phyloP scores from a whole-genome alignment of 2,888 invertebrate species.

The Lamellibrachia satsuma region DNA sequence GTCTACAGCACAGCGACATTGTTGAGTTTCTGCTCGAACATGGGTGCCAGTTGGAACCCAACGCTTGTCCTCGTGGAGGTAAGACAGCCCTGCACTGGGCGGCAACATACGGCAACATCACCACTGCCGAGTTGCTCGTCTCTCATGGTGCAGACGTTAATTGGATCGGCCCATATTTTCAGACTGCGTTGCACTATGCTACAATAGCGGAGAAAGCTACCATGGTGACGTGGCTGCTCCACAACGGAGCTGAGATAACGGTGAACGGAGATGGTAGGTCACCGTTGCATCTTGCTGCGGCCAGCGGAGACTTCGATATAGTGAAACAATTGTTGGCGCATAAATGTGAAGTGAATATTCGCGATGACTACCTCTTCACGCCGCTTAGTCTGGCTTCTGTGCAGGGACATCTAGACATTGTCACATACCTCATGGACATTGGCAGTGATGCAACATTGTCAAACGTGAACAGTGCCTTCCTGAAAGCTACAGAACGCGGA shows the following conservation, averaged over 20 bases:
- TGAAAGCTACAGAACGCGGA: constrained; percentile 36
- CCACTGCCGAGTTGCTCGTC: constrained; percentile 33
- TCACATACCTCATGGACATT: constrained; percentile 32
- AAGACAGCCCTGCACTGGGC: constrained; percentile 42
- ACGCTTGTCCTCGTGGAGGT: constrained; percentile 20
- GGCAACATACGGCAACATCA: constrained; percentile 35
- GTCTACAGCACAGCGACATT: constrained; percentile 33
- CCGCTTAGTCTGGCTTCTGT: constrained; percentile 38
- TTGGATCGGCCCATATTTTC: constrained; percentile 36
- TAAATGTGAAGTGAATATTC: constrained; percentile 25
- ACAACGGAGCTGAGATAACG: constrained; percentile 33
- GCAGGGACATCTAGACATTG: constrained; percentile 36
- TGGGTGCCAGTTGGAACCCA: constrained; percentile 30
- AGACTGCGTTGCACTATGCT: constrained; percentile 39
- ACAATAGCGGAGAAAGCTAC: constrained; percentile 31
- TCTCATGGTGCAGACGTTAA: constrained; percentile 38
- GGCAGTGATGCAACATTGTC: background rate
- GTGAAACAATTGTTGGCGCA: constrained; percentile 30
- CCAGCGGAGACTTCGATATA: constrained; percentile 37
- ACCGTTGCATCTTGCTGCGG: constrained; percentile 39
- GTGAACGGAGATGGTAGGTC: constrained; percentile 38
- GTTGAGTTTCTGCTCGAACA: constrained; percentile 33
- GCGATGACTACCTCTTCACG: constrained; percentile 37
- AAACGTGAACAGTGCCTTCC: constrained; percentile 21
- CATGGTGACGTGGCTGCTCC: constrained; percentile 38